Evolutionary conservation across 2,888 invertebrate species (phyloP), one percentile per base, ranked within the genome.

Genomic region (Leptinotarsa haldemani): DNA sequence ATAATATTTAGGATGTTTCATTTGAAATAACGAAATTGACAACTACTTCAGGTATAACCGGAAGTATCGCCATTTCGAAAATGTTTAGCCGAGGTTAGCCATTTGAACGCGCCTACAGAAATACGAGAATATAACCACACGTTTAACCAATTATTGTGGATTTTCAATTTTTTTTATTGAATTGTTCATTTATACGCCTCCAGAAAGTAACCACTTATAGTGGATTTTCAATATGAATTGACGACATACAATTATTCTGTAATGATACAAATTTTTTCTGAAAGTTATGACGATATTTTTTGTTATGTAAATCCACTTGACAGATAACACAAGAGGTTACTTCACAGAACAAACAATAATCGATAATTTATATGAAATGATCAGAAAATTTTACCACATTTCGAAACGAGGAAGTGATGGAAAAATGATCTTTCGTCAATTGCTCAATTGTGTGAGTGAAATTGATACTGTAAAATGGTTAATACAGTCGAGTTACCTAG

Each of bases 311-410:
- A 15, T 56, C 20, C 56, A 56, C 4, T 18, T 56, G 56, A 56
- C 22, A 22, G 22, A 50, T 50, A 16, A 50, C n/a, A 15, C 13
- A 4, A 50, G 50, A 16, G 2, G n/a, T 50, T 50, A 16, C 50
- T 50, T 56, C 18, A 56, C 18, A 20, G 56, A 13, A 56, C 18
- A 22, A 56, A 56, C 22, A 22, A 56, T 56, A 56, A 20, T 56
- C 56, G 30, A 61, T 40, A 61, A 18, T 61, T 61, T 61, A n/a
- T n/a, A 61, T n/a, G n/a, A 40, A 61, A 61, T 61, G 30, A 30
- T 61, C 4, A 15, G 30, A 61, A 30, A 61, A 61, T 61, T 61
- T 61, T 40, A 40, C 61, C 40, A 16, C 25, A 61, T 61, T 61
- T 61, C 40, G 61, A 30, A 61, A 61, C 40, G 16, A 61, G 61